Base-by-base conservation (phyloP, 2,888 invertebrate genomes). In the Sinohyriopsis cumingii region DNA sequence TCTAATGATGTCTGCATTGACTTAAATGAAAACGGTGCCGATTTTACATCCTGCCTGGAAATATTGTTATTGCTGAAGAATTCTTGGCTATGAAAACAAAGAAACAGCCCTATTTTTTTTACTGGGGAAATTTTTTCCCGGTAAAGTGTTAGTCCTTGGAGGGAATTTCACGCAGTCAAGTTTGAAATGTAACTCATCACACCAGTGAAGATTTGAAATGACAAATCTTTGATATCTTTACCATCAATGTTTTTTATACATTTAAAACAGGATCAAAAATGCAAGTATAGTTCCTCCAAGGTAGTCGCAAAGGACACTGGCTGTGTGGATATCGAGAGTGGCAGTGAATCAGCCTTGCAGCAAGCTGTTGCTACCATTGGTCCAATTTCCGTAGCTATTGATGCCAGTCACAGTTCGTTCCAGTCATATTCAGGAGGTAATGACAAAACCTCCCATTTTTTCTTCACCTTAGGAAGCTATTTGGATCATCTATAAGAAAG, bases 351-450 rank as follows among this genome's bases (percentile, higher is more conserved):
- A 3, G 77, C 73, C 9, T 73, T 87, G 9, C 71, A 82, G 68
- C 59, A 75, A 45, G 86, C 86, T 28, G 78, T 84, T 1, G 84
- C 81, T 22, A 77, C 78, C 12, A 69, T 81, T 12, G 87, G 87
- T 1, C 96, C 96, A 15, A 91, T 96, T 55, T 93, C 95, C 5
- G 93, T 96, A 67, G 96, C 95, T 83, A 96, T 96, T 87, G 96
- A 97, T 92, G 96, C 97, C 72, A 94, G 94, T 64, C 94, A 94
- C 80, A 92, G 93, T 87, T 76, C 79, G 66, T 83, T 84, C 82
- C 82, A 82, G 74, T 67, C 65, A 3, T 84, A 84, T 71, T 63
- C 56, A n/a, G 72, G 77, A 72, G 87, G 87, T 81, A 57, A 62
- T 69, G 61, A 20, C 19, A 25, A 18, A 15, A 20, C 12, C 15